Evolutionary conservation across 2,113 vertebrate genomes (phyloP).

Genomic region (Burhinus bistriatus): DNA sequence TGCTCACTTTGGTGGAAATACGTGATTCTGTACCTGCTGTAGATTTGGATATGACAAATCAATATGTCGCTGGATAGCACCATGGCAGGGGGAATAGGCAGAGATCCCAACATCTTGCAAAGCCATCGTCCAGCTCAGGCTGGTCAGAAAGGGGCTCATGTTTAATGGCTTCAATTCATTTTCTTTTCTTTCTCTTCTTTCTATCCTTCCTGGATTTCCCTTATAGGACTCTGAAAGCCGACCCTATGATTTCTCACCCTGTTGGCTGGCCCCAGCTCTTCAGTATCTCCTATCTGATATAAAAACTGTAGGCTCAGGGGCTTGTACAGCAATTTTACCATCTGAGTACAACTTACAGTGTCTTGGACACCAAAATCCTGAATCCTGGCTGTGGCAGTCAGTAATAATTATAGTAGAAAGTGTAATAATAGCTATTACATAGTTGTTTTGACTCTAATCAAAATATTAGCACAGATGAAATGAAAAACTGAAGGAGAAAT

Average conservation of each 20-base stretch:
- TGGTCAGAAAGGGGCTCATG: background rate
- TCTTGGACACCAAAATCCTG: background rate
- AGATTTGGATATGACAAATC: background rate
- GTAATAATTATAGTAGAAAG: background rate
- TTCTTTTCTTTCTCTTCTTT: background rate
- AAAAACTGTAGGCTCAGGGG: background rate
- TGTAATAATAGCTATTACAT: background rate
- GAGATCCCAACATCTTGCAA: background rate
- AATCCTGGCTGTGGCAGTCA: background rate
- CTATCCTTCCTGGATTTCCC: background rate
- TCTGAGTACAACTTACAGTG: background rate
- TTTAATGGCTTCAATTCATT: background rate
- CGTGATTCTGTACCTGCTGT: background rate
- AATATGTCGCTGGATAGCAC: background rate
- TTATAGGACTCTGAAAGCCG: rapidly evolving
- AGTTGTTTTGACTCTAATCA: background rate
- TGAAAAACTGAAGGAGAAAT: background rate
- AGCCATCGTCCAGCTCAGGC: background rate
- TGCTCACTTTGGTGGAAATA: background rate
- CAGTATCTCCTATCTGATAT: background rate
- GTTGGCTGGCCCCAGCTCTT: background rate
- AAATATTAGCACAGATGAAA: background rate
- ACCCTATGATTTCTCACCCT: background rate
- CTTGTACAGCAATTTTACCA: background rate
- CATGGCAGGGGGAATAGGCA: background rate